Conservation (phyloP, 2,113 vertebrate genomes). For the Brachyhypopomus occidentalis region DNA sequence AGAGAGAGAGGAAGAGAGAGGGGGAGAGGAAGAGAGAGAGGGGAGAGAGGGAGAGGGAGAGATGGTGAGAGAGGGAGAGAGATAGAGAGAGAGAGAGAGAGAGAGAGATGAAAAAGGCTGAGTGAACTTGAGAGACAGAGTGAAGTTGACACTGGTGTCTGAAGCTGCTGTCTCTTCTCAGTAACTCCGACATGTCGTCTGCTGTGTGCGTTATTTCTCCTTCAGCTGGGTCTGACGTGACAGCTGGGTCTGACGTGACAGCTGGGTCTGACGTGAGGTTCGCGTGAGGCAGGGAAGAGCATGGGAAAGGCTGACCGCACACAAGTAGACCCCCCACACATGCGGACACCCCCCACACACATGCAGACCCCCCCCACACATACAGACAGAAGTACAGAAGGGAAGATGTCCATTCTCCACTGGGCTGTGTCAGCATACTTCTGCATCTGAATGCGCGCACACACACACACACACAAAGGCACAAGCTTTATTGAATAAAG, state of each 20-base stretch:
- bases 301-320: background rate
- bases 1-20: background rate
- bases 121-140: background rate
- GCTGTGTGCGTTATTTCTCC: background rate
- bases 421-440: conserved; percentile 5
- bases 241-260: conserved; percentile 31
- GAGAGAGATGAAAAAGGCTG: background rate
- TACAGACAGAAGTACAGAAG: no score
- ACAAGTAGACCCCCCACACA: background rate
- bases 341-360: background rate
- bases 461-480: conserved; percentile 21
- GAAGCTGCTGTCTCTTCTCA: conserved; percentile 10
- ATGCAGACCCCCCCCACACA: no score
- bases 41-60: background rate
- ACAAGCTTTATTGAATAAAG: conserved; percentile 2
- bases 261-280: conserved; percentile 14
- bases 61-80: background rate
- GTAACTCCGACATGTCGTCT: conserved; percentile 9
- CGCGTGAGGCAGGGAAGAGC: background rate
- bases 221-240: conserved; percentile 32
- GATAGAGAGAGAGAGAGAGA: background rate
- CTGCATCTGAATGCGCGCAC: background rate
- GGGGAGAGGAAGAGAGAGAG: background rate
- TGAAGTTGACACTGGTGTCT: conserved; percentile 12
- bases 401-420: background rate